These are phyloP conservation scores for Calonectris borealis DNA, from an alignment of 2,113 vertebrate species.

Conservation along the genomic window DNA sequence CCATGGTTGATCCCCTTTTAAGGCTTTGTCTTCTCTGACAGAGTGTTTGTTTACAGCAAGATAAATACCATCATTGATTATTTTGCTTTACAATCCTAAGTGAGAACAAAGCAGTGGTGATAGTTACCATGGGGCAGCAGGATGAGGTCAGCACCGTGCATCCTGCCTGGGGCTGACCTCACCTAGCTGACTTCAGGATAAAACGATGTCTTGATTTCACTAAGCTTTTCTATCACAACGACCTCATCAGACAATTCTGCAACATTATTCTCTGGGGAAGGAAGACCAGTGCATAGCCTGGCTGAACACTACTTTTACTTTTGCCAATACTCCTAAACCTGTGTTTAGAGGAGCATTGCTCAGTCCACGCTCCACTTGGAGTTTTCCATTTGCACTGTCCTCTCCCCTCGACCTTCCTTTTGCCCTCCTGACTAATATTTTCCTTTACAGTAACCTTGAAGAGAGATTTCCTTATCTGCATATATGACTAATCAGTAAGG, in stretches of 20 bases:
- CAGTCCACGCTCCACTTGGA: neutral
- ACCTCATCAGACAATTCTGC: neutral
- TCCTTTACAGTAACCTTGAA: constrained; percentile 13
- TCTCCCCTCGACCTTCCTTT: neutral
- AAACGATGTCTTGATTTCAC: neutral
- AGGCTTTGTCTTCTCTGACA: neutral
- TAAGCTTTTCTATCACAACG: neutral
- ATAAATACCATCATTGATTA: neutral
- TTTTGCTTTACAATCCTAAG: neutral
- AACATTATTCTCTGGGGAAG: neutral
- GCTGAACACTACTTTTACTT: neutral
- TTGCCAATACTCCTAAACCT: neutral
- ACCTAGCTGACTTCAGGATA: neutral
- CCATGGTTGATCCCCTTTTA: neutral
- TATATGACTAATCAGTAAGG: constrained; percentile 26
- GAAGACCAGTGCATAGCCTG: neutral
- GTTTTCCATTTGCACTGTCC: neutral
- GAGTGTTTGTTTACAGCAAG: neutral
- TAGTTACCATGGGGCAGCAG: neutral
- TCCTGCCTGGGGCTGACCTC: neutral
- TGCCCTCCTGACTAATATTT: neutral
- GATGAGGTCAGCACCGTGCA: neutral
- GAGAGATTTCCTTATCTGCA: constrained; percentile 18
- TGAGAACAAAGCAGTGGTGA: neutral
- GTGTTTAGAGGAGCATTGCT: neutral